These are phyloP conservation scores for Valencia hispanica DNA, from an alignment of 2,797 vertebrate species.

Conservation along the genomic window DNA sequence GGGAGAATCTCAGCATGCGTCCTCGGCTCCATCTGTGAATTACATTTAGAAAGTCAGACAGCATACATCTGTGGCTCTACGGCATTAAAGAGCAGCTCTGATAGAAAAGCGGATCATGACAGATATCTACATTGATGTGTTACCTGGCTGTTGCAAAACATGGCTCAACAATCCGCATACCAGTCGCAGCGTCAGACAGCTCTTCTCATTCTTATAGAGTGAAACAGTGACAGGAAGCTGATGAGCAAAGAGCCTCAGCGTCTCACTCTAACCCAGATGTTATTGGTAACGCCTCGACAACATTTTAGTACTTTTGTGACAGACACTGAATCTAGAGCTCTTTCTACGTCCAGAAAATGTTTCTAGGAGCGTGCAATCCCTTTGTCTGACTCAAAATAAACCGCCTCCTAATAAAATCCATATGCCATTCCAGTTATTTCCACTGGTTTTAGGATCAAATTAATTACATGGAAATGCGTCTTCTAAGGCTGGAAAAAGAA, in stretches of 20 bases:
- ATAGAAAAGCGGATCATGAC: conserved; percentile 16
- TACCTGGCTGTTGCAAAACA: conserved; percentile 14
- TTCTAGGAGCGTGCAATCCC: conserved; percentile 41
- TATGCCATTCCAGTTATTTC: conserved; percentile 64
- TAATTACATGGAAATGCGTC: conserved; percentile 56
- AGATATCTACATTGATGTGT: conserved; percentile 7
- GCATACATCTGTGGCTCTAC: conserved; percentile 27
- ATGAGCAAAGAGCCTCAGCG: conserved; percentile 30
- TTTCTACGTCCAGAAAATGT: conserved; percentile 59
- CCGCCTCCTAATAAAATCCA: conserved; percentile 55
- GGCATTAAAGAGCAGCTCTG: conserved; percentile 17
- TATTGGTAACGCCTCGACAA: conserved; percentile 42
- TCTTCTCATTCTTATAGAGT: conserved; percentile 19
- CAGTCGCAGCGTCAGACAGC: conserved; percentile 33
- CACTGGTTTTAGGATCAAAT: conserved; percentile 46
- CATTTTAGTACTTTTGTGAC: conserved; percentile 58
- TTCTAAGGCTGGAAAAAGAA: conserved; percentile 39
- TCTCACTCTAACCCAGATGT: conserved; percentile 57
- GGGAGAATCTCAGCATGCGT: conserved; percentile 54
- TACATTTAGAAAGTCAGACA: conserved; percentile 45
- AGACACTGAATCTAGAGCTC: conserved; percentile 48
- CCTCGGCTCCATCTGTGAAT: conserved; percentile 56
- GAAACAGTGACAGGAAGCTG: conserved; percentile 31
- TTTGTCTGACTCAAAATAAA: conserved; percentile 58
- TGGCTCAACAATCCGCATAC: conserved; percentile 32